A percentile compares a stretch with the other conserved stretches of the same genome.
Conservation (phyloP, 2,797 vertebrate genomes). For the Ataeniobius toweri region DNA sequence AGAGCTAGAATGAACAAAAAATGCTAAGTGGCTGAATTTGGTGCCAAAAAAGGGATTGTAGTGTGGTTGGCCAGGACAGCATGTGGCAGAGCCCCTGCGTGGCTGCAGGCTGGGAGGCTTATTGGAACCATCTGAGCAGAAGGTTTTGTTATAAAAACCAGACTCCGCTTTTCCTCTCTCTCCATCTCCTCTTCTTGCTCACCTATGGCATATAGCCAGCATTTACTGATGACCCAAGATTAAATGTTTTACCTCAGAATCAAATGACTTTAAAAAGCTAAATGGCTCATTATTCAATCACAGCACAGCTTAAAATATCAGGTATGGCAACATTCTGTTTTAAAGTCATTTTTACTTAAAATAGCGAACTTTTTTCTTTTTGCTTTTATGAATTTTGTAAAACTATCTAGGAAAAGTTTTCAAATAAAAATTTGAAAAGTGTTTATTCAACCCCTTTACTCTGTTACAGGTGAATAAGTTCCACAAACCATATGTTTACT, state of each 20-base stretch:
- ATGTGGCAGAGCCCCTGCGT: constrained; percentile 57
- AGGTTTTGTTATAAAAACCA: constrained; percentile 48
- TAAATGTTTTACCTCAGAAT: constrained; percentile 18
- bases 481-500: background rate
- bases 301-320: background rate
- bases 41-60: constrained; percentile 26
- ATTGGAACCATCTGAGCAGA: constrained; percentile 68
- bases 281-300: constrained; percentile 5
- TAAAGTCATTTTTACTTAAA: background rate
- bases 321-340: background rate
- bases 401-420: background rate
- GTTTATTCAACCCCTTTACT: background rate
- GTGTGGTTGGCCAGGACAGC: constrained; percentile 51
- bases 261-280: constrained; percentile 15
- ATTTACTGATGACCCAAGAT: constrained; percentile 22
- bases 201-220: constrained; percentile 3
- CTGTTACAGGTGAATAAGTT: background rate
- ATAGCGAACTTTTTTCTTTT: background rate
- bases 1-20: constrained; percentile 33
- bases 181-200: constrained; percentile 23
- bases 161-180: constrained; percentile 39
- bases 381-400: background rate
- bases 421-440: background rate
- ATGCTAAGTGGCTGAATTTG: constrained; percentile 31
- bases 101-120: constrained; percentile 47